phyloP scores from a whole-genome alignment of 2,888 invertebrate species.

The Idaea biselata region DNA sequence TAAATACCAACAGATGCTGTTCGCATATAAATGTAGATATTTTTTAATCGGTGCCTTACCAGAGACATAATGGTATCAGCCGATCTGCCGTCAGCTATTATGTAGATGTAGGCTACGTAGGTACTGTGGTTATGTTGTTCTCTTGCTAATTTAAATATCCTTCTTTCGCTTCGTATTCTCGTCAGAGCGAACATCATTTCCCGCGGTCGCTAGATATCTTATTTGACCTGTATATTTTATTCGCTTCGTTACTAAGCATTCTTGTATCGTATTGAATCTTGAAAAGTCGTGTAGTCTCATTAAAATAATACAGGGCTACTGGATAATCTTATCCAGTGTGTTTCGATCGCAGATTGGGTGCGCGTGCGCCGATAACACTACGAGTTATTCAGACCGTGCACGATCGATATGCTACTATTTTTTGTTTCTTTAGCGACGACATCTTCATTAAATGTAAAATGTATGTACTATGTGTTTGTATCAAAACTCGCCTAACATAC shows the following conservation, averaged over 20 bases:
- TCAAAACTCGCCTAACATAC: neutral
- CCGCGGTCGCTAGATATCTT: conserved; percentile 68
- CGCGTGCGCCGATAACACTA: conserved; percentile 77
- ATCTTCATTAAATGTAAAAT: conserved; percentile 72
- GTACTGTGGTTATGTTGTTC: conserved; percentile 52
- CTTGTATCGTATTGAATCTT: conserved; percentile 76
- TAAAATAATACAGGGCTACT: conserved; percentile 80
- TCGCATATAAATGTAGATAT: conserved; percentile 75
- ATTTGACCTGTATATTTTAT: conserved; percentile 74
- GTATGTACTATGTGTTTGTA: neutral
- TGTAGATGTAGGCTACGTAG: conserved; percentile 67
- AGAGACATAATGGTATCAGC: conserved; percentile 77
- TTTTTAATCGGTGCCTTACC: conserved; percentile 78
- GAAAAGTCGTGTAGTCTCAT: conserved; percentile 79
- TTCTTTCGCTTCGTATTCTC: conserved; percentile 50
- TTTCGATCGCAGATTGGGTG: conserved; percentile 79
- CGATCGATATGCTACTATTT: conserved; percentile 71
- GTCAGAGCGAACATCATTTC: conserved; percentile 49
- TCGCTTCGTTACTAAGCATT: conserved; percentile 75
- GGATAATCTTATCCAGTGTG: conserved; percentile 80
- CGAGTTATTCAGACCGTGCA: conserved; percentile 75
- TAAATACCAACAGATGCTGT: conserved; percentile 78
- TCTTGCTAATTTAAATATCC: conserved; percentile 74
- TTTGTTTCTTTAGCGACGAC: conserved; percentile 72
- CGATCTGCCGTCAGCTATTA: conserved; percentile 79